Evolutionary conservation across 2,113 vertebrate species (phyloP).

Genomic region (Procapra przewalskii): DNA sequence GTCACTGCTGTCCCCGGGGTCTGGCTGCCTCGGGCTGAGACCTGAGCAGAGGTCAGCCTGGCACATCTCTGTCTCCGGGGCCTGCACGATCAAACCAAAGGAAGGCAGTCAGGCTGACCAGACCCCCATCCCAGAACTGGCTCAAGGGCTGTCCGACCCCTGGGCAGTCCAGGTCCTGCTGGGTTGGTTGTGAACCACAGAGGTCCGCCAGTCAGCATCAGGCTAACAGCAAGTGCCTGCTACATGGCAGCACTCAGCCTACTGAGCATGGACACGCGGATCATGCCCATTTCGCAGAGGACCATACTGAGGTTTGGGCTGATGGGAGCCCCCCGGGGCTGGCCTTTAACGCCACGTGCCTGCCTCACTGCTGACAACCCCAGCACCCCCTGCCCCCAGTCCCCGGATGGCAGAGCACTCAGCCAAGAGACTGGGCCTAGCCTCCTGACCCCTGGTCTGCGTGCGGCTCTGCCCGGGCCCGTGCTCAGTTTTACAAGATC

Average conservation of each 20-base stretch:
- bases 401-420: neutral
- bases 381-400: accelerated
- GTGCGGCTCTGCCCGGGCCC: accelerated
- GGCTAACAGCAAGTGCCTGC: neutral
- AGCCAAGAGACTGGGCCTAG: accelerated
- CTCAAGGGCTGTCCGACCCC: accelerated
- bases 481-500: neutral
- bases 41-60: neutral
- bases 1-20: neutral
- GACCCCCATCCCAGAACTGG: accelerated
- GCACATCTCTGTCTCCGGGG: accelerated
- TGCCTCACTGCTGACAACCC: accelerated
- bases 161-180: neutral
- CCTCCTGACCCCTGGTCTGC: neutral
- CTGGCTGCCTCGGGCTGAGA: accelerated
- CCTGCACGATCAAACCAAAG: accelerated
- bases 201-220: accelerated
- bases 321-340: neutral
- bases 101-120: neutral
- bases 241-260: accelerated
- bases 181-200: accelerated
- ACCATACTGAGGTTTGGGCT: accelerated
- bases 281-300: neutral
- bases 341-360: accelerated
- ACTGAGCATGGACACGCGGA: accelerated